Base-by-base conservation (phyloP, 2,888 invertebrate genomes). In the Brenthis hecate region DNA sequence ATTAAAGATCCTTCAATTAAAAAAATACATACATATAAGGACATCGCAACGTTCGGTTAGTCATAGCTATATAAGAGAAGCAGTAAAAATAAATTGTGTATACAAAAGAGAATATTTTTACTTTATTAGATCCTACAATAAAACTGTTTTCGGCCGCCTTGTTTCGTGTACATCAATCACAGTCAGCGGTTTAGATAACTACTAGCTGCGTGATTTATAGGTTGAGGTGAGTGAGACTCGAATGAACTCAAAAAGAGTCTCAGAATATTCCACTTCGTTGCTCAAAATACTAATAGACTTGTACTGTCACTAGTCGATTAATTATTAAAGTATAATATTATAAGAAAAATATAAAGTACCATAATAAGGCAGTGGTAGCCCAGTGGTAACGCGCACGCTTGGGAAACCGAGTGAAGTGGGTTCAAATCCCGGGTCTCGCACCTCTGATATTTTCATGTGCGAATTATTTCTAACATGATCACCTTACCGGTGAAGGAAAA, bases 121-220 rank as follows among this genome's bases (percentile, higher is more conserved):
- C 32, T 58, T 54, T 50, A 54, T 56, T 56, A 61, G 48, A 55
- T 48, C 19, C 36, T 48, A 32, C 53, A 56, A 48, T 48, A 56
- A 56, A 57, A 53, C n/a, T 55, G 54, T 55, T 65, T 68, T 71
- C 62, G 62, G 62, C 50, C 57, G 56, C 60, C 63, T 69, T 65
- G 69, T 66, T 69, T 62, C 62, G 63, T 48, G 51, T 67, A 69
- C 65, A 72, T 72, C 67, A 66, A 72, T 72, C 69, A 69, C 66
- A 66, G 69, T 72, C 72, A 67, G 54, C 57, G 61, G 69, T 47
- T 65, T 60, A 69, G 66, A 69, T 72, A 67, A 66, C 68, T 67
- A 67, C 64, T 71, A 56, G 56, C 66, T 54, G 36, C 48, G 72
- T 72, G 65, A 69, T 72, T 69, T 67, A 72, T 72, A 62, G 67